Evolutionary conservation across 2,113 vertebrate genomes (phyloP), one percentile per base, ranked within the genome.

Genomic region (Felis chaus): DNA sequence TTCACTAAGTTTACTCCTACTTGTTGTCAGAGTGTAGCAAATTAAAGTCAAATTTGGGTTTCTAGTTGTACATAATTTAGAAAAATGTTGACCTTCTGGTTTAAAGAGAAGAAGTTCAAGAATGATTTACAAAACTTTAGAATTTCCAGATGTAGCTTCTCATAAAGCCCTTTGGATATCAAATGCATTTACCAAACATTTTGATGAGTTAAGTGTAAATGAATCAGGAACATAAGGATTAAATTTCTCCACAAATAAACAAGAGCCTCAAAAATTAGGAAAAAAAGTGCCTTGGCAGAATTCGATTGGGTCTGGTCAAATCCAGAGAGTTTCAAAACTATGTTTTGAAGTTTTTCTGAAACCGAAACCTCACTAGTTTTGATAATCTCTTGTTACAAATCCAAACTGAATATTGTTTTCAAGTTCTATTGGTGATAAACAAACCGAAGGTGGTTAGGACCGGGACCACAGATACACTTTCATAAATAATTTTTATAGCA

Each of bases 271-370:
- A 86, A 92, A 55, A n/a, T 48, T 48, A 55, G 65, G 33, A 21
- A 36, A 88, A 94, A 23, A 1, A 92, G 78, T 80, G 36, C 18
- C 36, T 97, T 97, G 82, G 91, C 39, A 97, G 71, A 36, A 86
- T 68, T 95, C 14, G 57, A 0, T 53, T 84, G 39, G 16, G 1
- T 91, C 96, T 95, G 83, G 29, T 89, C 68, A 89, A 69, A 79
- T 92, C 68, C 36, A 71, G 33, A 96, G 45, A 4, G 48, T 84
- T 96, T 91, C 13, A 89, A 93, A 96, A 92, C 33, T 83, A 45
- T 36, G 41, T 76, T 96, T 96, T 96, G 53, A 98, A 94, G 48
- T 76, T 85, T 95, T 91, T 61, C 63, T 95, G 82, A 96, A 97
- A 86, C n/a, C 45, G 45, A 98, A 96, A 69, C 74, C 36, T 92